phyloP scores from a whole-genome alignment of 2,797 vertebrate species.

The Oreonectes daqikongensis region DNA sequence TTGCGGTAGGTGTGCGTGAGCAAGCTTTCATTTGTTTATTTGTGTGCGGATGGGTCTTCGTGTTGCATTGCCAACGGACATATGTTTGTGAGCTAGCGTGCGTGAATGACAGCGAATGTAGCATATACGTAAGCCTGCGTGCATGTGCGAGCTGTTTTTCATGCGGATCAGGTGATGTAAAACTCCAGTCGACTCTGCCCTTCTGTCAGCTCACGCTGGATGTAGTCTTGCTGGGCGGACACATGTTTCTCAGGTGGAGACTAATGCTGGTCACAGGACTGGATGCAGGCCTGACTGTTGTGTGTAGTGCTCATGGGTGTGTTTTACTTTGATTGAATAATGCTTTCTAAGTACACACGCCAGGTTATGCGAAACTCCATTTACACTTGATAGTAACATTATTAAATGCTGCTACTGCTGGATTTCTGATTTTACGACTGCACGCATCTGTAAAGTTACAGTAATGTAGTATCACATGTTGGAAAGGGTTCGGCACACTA shows the following conservation, averaged over 20 bases:
- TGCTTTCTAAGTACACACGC: background rate
- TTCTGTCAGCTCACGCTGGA: conserved; percentile 53
- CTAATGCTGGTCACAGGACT: conserved; percentile 37
- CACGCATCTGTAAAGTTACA: background rate
- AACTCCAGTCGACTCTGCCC: conserved; percentile 61
- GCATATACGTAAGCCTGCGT: conserved; percentile 3
- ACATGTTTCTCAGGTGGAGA: conserved; percentile 50
- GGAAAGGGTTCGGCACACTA: background rate
- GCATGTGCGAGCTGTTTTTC: conserved; percentile 68
- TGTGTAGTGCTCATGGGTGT: background rate
- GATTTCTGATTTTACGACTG: background rate
- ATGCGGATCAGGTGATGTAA: conserved; percentile 77
- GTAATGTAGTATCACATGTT: background rate
- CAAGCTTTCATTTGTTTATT: background rate
- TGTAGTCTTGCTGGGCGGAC: conserved; percentile 39
- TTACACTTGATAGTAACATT: background rate
- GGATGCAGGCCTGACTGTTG: conserved; percentile 29
- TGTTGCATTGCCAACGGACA: background rate
- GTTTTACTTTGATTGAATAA: background rate
- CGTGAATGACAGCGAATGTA: conserved; percentile 2
- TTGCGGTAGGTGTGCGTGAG: conserved; percentile 1
- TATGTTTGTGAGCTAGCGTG: background rate
- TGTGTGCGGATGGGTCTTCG: background rate
- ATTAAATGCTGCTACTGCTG: background rate
- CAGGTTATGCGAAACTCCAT: background rate